These are phyloP conservation scores for Tetragnatha montana DNA, from an alignment of 2,888 invertebrate species.

Conservation along the genomic window DNA sequence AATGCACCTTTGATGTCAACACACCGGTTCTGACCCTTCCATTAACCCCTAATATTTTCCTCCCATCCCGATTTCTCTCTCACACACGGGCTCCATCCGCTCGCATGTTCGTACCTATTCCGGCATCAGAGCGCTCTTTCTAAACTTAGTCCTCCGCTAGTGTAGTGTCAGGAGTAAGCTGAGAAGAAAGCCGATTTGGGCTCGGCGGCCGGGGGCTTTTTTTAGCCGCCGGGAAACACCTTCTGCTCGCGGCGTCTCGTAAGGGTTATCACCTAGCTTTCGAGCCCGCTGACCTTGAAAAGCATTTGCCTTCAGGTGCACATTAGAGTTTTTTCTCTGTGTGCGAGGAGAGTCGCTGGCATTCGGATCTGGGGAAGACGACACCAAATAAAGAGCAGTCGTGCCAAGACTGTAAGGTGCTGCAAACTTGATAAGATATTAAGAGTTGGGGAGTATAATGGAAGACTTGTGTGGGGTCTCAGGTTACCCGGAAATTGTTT, in stretches of 20 bases:
- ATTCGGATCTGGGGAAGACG: not conserved
- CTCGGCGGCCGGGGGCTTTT: constrained; percentile 44
- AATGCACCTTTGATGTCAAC: no score
- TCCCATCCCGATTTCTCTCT: no score
- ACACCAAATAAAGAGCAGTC: not conserved
- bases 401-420: not conserved
- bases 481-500: no score
- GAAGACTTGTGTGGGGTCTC: no score
- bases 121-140: constrained; percentile 14
- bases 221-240: constrained; percentile 61
- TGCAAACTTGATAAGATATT: no score
- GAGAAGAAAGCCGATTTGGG: constrained; percentile 62
- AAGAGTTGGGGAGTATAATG: no score
- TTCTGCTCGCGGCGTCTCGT: constrained; percentile 30
- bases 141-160: constrained; percentile 28
- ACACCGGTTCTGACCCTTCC: no score
- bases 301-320: not conserved
- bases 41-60: no score
- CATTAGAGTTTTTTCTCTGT: not conserved
- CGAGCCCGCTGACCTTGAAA: constrained; percentile 41
- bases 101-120: constrained; percentile 1
- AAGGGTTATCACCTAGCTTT: constrained; percentile 57
- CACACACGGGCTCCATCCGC: no score
- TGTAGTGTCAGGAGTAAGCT: constrained; percentile 55
- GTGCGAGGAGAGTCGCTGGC: not conserved